Evolutionary conservation across 2,888 invertebrate species (phyloP), one percentile per base, ranked within the genome.

Genomic region (Lasioglossum zephyrum): DNA sequence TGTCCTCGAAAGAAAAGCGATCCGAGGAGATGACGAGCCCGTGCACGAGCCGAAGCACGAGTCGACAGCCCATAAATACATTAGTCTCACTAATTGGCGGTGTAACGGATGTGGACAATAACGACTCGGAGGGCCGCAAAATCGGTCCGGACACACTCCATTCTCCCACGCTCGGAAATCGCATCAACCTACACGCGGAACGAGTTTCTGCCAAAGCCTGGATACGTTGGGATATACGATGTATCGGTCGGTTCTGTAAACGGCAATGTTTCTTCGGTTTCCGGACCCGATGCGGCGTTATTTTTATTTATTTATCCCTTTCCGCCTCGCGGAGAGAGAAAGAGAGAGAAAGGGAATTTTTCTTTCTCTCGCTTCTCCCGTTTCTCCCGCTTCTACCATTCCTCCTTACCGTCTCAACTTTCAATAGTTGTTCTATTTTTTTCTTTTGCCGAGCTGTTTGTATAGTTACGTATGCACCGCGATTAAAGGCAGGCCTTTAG

Each of bases 31-130:
- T 39, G 9, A 69, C 16, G 36, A 36, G 18, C 66, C 8, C 6
- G 36, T 36, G 36, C 60, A 26, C 31, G 66, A 36, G 31, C 66
- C 8, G 16, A 18, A 66, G 36, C 60, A 26, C 31, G 8, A 39
- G 49, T 9, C 26, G 63, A 69, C 70, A 31, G 86, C 86, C 90
- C 88, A 92, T 93, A 94, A 94, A 94, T 93, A 93, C 93, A 93
- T 94, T 93, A 93, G 89, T 86, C 87, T 77, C 85, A 85, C 92
- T 94, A 94, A 94, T 94, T 93, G 93, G 94, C 93, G 92, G 31
- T 31, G 91, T 92, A 92, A 92, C 90, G 90, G 89, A 92, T 93
- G 90, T 85, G 91, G 81, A 90, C 89, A 93, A 94, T 93, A 93
- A 92, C 87, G 88, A 75, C 76, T 79, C 66, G 75, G 85, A 73